Evolutionary conservation across 2,888 invertebrate species (phyloP), one percentile per base, ranked within the genome.

Genomic region (Drosophila atripex): DNA sequence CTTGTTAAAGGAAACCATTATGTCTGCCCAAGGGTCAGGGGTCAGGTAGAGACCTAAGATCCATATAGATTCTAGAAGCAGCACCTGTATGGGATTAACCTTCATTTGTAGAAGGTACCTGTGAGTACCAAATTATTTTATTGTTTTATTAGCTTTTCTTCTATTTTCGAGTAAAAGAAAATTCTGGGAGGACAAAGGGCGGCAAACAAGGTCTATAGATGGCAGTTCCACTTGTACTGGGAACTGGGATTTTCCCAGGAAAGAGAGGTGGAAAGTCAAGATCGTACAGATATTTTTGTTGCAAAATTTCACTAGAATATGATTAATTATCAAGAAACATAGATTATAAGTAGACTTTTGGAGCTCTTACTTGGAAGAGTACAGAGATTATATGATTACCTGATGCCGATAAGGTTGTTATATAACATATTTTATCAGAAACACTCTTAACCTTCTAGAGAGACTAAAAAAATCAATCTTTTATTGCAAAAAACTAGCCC

Each of bases 11-110:
- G 61, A 69, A 64, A 54, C 64, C 72, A 84, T 86, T 80, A 80
- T 57, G 69, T 28, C 52, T 35, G 50, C 28, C 49, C 43, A 23
- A 53, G 32, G 28, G 41, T 57, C 38, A 38, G 57, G 28, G 28
- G 38, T 54, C 71, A 71, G 82, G 71, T 76, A 75, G 61, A 49
- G 68, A 61, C 68, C 59, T 53, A 52, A 64, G 21, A 23, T 23
- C 18, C n/a, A 23, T n/a, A n/a, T n/a, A n/a, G n/a, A n/a, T 28
- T 28, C 21, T 46, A 23, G 38, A 41, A 56, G 4, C 21, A 63
- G 43, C 85, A 83, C 86, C 82, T 83, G 88, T 83, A 61, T 11
- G 50, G 84, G 80, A 83, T 88, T 86, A 83, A 83, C 82, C 82
- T 73, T 12, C 21, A 41, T 12, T 45, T 45, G 1, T 1, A 18